A percentile compares a stretch with the other conserved stretches of the same genome.
phyloP scores from a whole-genome alignment of 2,888 invertebrate species.

The Eulithis prunata region DNA sequence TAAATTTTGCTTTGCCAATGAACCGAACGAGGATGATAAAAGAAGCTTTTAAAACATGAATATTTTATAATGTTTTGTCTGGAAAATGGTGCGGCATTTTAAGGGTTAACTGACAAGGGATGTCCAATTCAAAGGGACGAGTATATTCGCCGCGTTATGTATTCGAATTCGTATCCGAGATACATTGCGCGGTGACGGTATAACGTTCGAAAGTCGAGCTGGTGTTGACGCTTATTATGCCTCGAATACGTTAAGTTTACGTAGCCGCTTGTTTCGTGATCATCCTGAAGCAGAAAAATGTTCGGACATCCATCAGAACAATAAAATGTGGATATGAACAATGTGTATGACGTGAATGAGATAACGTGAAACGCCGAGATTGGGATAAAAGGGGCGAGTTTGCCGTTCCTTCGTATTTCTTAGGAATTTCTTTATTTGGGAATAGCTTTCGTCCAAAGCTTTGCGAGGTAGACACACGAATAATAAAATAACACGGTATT shows the following conservation, averaged over 20 bases:
- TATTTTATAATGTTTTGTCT: conserved; percentile 7
- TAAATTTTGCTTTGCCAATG: too few relatives aligned
- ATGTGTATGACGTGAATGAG: conserved; percentile 6
- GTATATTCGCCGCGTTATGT: too few relatives aligned
- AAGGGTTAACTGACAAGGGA: conserved; percentile 6
- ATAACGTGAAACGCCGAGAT: conserved; percentile 18
- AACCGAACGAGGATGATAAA: too few relatives aligned
- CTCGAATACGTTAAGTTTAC: too few relatives aligned
- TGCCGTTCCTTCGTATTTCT: conserved; percentile 4
- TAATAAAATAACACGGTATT: too few relatives aligned
- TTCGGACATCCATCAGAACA: conserved; percentile 16
- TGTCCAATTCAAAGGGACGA: neutral
- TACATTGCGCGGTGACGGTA: too few relatives aligned
- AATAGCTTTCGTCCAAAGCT: too few relatives aligned
- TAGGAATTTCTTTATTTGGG: conserved; percentile 10
- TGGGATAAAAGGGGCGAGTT: conserved; percentile 22
- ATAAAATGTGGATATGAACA: conserved; percentile 8
- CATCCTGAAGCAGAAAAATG: conserved; percentile 1
- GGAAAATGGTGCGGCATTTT: neutral
- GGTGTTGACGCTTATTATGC: too few relatives aligned
- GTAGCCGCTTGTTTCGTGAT: too few relatives aligned
- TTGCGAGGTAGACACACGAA: too few relatives aligned
- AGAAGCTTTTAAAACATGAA: neutral
- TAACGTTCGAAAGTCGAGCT: too few relatives aligned
- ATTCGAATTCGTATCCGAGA: too few relatives aligned